Conservation (phyloP, 2,888 invertebrate genomes). For the Sesia apiformis region DNA sequence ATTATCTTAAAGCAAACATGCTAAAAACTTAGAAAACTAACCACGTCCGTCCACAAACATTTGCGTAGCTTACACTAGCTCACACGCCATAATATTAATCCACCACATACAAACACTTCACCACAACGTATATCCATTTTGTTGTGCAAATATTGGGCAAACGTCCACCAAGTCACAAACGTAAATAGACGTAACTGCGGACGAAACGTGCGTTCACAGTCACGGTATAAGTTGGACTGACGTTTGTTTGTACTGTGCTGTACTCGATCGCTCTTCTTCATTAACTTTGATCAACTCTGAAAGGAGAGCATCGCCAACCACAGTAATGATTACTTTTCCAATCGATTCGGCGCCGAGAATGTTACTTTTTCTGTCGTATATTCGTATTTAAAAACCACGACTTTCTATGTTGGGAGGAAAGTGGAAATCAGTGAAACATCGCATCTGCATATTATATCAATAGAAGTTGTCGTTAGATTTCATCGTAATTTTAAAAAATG, state of each 20-base stretch:
- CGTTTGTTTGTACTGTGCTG: constrained; percentile 20
- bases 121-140: constrained; percentile 43
- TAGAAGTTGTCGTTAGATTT: too few relatives aligned
- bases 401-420: too few relatives aligned
- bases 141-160: constrained; percentile 36
- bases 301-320: not conserved
- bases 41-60: constrained; percentile 69
- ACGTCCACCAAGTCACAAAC: constrained; percentile 35
- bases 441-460: too few relatives aligned
- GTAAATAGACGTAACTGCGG: constrained; percentile 40
- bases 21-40: constrained; percentile 25
- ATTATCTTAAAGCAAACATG: not conserved
- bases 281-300: constrained; percentile 26
- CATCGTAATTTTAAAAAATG: too few relatives aligned
- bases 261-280: constrained; percentile 39
- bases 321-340: too few relatives aligned
- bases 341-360: too few relatives aligned
- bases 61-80: constrained; percentile 44
- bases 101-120: constrained; percentile 50
- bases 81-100: constrained; percentile 41
- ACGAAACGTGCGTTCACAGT: constrained; percentile 43
- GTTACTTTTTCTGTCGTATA: too few relatives aligned
- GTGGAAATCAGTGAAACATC: too few relatives aligned
- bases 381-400: too few relatives aligned
- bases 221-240: constrained; percentile 43